Evolutionary conservation across 1,140 invertebrate genomes (phyloP).

Genomic region (Oppia nitens): DNA sequence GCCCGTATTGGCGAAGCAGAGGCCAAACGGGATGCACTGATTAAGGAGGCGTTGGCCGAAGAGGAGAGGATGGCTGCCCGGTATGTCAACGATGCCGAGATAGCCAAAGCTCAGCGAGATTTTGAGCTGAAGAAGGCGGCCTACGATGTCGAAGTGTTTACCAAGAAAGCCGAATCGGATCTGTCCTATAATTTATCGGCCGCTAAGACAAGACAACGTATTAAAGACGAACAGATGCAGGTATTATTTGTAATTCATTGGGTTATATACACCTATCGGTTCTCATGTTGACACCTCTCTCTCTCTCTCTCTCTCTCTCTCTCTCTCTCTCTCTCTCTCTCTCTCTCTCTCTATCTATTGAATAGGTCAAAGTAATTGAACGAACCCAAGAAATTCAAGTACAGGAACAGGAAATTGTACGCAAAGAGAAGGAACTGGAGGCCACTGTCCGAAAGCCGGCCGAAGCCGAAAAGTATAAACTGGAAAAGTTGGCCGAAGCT

Average conservation of each 20-base stretch:
- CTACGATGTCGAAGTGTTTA: constrained; percentile 91
- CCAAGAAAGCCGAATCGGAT: constrained; percentile 45
- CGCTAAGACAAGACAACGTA: constrained; percentile 34
- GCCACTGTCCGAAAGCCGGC: constrained; percentile 32
- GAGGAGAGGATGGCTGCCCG: constrained; percentile 76
- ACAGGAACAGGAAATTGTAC: constrained; percentile 26
- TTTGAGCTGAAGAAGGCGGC: constrained; percentile 93
- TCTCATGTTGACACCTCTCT: background rate
- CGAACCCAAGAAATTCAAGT: constrained; percentile 31
- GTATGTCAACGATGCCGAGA: constrained; percentile 78
- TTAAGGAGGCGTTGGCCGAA: constrained; percentile 83
- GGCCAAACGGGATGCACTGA: constrained; percentile 57
- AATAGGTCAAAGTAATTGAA: constrained; percentile 31
- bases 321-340: no score
- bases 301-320: background rate
- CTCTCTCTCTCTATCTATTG: no score
- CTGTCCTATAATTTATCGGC: constrained; percentile 34
- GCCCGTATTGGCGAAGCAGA: constrained; percentile 91
- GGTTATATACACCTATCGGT: background rate
- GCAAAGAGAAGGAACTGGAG: constrained; percentile 29
- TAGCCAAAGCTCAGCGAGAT: constrained; percentile 85
- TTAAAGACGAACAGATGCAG: constrained; percentile 36
- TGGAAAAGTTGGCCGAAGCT: constrained; percentile 85
- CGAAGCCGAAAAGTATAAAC: constrained; percentile 36
- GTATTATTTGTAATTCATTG: no score